Percentiles rank a stretch among this genome's conserved stretches.
These are phyloP conservation scores for Drosophila merina DNA, from an alignment of 2,888 invertebrate species.

Conservation along the genomic window DNA sequence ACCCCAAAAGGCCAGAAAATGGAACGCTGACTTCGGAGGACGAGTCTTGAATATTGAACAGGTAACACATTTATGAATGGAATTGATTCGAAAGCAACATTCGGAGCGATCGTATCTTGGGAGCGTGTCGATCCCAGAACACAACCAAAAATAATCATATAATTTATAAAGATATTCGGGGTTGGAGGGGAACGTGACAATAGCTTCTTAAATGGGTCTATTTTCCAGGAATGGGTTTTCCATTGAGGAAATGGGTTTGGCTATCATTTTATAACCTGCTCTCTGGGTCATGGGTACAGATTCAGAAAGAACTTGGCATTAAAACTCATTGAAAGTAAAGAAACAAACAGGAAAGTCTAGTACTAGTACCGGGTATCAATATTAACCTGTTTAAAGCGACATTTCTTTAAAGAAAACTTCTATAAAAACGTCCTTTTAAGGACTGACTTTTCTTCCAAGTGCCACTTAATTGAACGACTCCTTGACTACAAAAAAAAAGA, in stretches of 20 bases:
- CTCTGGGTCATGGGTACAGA: too few species aligned
- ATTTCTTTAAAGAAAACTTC: too few species aligned
- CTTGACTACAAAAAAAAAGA: not conserved
- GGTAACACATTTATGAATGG: slow-evolving; percentile 37
- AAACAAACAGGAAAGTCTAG: too few species aligned
- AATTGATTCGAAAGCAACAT: slow-evolving; percentile 7
- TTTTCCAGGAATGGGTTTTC: slow-evolving; percentile 19
- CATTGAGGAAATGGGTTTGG: slow-evolving; percentile 17
- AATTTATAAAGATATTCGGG: not conserved
- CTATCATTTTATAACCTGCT: not conserved
- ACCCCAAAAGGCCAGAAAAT: slow-evolving; percentile 21
- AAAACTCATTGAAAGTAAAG: too few species aligned
- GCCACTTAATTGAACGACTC: slow-evolving; percentile 17
- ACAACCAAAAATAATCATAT: not conserved
- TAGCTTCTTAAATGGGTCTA: slow-evolving; percentile 32
- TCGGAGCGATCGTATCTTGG: slow-evolving; percentile 54
- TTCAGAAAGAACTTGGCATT: too few species aligned
- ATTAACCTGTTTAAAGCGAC: too few species aligned
- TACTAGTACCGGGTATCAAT: too few species aligned
- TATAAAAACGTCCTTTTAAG: not conserved
- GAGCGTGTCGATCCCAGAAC: not conserved
- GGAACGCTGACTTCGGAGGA: slow-evolving; percentile 1
- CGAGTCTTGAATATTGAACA: slow-evolving; percentile 31
- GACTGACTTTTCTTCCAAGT: too few species aligned
- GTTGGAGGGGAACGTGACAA: slow-evolving; percentile 58